These are phyloP conservation scores for Esox niger DNA, from an alignment of 2,113 vertebrate species.

Conservation along the genomic window DNA sequence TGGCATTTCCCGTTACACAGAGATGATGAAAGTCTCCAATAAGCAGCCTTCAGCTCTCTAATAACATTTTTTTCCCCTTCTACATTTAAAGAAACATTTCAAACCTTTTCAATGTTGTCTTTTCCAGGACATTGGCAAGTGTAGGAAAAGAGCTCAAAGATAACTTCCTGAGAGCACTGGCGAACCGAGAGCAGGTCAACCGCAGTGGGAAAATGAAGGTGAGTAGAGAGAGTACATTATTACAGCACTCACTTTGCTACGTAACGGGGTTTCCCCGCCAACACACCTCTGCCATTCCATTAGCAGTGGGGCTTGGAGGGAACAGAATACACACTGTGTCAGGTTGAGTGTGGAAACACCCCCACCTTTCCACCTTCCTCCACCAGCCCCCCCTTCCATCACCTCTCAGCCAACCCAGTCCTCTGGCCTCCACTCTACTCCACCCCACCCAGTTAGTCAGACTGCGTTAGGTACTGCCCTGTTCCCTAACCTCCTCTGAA, in stretches of 20 bases:
- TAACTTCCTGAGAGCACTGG: slow-evolving; percentile 78
- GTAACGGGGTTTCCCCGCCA: slow-evolving; percentile 74
- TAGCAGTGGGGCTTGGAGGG: slow-evolving; percentile 36
- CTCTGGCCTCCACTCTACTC: too few species aligned
- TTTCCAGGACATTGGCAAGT: slow-evolving; percentile 78
- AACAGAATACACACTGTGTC: slow-evolving; percentile 71
- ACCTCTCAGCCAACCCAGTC: too few species aligned
- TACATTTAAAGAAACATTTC: slow-evolving; percentile 63
- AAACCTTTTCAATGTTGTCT: slow-evolving; percentile 62
- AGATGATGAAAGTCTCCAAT: slow-evolving; percentile 35
- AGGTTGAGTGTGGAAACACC: slow-evolving; percentile 44
- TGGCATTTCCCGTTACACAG: slow-evolving; percentile 7
- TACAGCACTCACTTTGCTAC: slow-evolving; percentile 68
- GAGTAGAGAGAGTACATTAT: slow-evolving; percentile 71
- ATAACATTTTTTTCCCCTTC: slow-evolving; percentile 35
- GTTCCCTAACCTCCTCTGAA: too few species aligned
- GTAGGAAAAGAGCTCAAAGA: slow-evolving; percentile 77
- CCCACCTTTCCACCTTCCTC: background rate
- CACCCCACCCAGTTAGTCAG: too few species aligned
- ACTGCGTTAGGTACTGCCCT: too few species aligned
- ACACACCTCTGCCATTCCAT: slow-evolving; percentile 66
- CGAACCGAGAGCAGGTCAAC: slow-evolving; percentile 79
- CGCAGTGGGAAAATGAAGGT: slow-evolving; percentile 76
- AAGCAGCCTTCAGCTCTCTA: slow-evolving; percentile 46
- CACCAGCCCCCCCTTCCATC: too few species aligned